Evolutionary conservation across 2,888 invertebrate genomes (phyloP).

Genomic region (Sepioteuthis lessoniana): DNA sequence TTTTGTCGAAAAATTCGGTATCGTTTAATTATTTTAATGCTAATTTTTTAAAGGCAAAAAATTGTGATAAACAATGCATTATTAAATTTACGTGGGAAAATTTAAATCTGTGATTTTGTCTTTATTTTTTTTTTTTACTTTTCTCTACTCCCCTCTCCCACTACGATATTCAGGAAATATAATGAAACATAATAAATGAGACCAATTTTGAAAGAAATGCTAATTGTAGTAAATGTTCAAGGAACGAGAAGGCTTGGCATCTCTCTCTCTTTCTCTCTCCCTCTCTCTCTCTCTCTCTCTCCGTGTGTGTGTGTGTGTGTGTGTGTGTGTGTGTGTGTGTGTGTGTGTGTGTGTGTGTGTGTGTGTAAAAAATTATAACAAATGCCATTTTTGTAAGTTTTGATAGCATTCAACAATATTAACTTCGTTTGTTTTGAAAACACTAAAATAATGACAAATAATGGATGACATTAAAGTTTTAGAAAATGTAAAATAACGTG

Average conservation of each 20-base stretch:
- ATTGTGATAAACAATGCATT: background rate
- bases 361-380: background rate
- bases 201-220: background rate
- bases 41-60: background rate
- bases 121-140: too few species aligned
- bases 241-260: background rate
- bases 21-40: background rate
- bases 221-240: background rate
- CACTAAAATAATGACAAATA: background rate
- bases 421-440: background rate
- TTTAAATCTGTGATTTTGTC: background rate
- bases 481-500: background rate
- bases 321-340: too few species aligned
- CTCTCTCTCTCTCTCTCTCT: too few species aligned
- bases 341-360: too few species aligned
- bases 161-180: background rate
- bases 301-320: too few species aligned
- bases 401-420: background rate
- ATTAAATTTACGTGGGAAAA: background rate
- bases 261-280: background rate
- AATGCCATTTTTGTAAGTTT: constrained; percentile 10
- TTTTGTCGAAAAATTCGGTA: background rate
- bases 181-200: background rate
- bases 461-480: background rate
- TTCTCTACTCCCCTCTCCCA: too few species aligned